phyloP scores from a whole-genome alignment of 2,113 vertebrate species.

The Engystomops pustulosus region DNA sequence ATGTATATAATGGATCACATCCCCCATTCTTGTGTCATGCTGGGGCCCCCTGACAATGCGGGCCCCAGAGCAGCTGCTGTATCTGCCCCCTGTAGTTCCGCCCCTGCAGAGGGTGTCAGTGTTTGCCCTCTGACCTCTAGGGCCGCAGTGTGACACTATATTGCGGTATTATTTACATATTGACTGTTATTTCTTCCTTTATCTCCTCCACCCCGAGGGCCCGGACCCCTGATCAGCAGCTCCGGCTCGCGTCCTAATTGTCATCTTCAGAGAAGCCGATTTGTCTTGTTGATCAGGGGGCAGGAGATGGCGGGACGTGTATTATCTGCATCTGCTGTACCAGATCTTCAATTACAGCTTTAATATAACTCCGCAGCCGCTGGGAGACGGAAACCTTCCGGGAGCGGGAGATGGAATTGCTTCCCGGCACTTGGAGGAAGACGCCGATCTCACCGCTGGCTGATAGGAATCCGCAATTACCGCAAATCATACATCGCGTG shows the following conservation, averaged over 20 bases:
- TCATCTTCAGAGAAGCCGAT: conserved; percentile 2
- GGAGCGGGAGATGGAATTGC: conserved; percentile 32
- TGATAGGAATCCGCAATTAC: conserved; percentile 14
- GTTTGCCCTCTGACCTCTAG: no score
- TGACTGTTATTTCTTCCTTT: no score
- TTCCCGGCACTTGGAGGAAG: conserved; percentile 1
- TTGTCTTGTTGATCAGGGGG: conserved; percentile 12
- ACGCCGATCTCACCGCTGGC: neutral
- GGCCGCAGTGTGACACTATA: no score
- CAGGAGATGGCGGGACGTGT: neutral
- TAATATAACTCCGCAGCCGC: conserved; percentile 33
- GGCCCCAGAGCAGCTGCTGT: no score
- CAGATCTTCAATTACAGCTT: conserved; percentile 48
- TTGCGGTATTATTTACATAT: no score
- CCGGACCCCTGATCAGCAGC: neutral
- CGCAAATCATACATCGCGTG: neutral
- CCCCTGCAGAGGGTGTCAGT: no score
- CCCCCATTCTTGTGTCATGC: no score
- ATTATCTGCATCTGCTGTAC: conserved; percentile 34
- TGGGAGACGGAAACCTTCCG: neutral
- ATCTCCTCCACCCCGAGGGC: no score
- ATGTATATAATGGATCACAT: no score
- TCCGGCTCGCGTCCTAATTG: neutral
- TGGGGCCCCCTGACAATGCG: no score
- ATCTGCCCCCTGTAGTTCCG: no score